phyloP scores from a whole-genome alignment of 2,888 invertebrate species.

The Spilosoma lubricipeda region DNA sequence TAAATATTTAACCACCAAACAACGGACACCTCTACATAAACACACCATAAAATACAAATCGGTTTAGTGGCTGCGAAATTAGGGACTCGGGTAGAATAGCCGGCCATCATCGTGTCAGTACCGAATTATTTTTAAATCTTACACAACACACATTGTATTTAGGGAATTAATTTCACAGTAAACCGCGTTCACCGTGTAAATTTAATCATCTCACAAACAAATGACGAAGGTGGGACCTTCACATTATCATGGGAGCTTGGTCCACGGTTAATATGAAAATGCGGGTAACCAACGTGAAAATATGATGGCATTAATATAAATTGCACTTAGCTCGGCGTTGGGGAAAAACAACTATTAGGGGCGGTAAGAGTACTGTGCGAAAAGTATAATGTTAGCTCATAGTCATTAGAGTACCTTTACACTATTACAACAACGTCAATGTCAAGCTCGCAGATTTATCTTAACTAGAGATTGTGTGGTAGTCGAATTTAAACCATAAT shows the following conservation, averaged over 20 bases:
- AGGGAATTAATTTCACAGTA: constrained; percentile 69
- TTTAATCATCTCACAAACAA: constrained; percentile 82
- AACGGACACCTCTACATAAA: constrained; percentile 35
- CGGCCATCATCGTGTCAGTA: constrained; percentile 31
- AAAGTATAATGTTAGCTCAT: constrained; percentile 49
- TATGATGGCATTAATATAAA: constrained; percentile 84
- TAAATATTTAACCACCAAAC: constrained; percentile 29
- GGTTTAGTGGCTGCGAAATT: constrained; percentile 28
- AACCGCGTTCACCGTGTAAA: constrained; percentile 77
- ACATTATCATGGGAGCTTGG: constrained; percentile 76
- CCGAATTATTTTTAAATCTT: constrained; percentile 49
- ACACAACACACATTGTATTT: constrained; percentile 55
- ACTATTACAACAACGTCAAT: constrained; percentile 27
- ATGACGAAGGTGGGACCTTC: constrained; percentile 80
- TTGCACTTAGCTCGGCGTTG: constrained; percentile 74
- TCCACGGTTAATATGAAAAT: constrained; percentile 81
- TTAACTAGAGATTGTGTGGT: constrained; percentile 9
- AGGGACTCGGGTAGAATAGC: constrained; percentile 21
- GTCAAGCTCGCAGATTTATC: constrained; percentile 28
- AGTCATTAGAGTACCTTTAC: constrained; percentile 38
- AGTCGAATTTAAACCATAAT: too few relatives aligned
- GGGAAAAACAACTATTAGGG: constrained; percentile 75
- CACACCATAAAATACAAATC: constrained; percentile 43
- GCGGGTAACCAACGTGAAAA: constrained; percentile 81
- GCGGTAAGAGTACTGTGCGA: constrained; percentile 44